Conservation (phyloP, 2,113 vertebrate genomes). For the Erpornis zantholeuca region DNA sequence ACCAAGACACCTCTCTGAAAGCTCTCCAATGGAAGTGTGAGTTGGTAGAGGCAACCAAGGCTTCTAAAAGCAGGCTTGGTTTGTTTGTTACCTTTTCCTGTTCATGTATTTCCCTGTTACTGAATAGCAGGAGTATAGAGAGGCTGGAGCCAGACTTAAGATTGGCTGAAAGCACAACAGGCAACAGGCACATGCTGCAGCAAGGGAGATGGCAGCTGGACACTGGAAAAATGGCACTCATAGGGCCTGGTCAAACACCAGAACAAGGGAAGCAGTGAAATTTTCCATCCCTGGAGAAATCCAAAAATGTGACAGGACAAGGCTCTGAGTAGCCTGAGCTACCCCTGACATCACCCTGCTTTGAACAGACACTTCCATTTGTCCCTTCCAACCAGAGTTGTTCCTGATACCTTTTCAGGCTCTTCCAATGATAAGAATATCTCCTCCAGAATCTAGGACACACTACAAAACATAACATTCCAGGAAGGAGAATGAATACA, state of each 20-base stretch:
- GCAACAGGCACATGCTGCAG: background rate
- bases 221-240: background rate
- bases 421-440: background rate
- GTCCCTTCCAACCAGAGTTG: background rate
- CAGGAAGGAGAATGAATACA: background rate
- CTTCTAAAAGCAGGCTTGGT: background rate
- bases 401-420: background rate
- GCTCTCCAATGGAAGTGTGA: fast-evolving
- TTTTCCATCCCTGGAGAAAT: background rate
- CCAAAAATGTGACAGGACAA: background rate
- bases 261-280: background rate
- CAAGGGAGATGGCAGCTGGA: background rate
- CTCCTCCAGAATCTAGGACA: background rate
- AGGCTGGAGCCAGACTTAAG: background rate
- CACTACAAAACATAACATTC: background rate
- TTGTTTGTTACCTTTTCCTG: background rate
- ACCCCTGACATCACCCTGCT: background rate
- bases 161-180: background rate
- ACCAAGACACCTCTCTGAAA: background rate
- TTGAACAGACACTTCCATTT: background rate
- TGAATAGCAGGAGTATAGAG: background rate
- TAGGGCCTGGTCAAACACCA: background rate
- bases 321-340: background rate
- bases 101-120: background rate
- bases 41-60: background rate